Evolutionary conservation across 2,888 invertebrate species (phyloP), one percentile per base, ranked within the genome.

Genomic region (Aphelenchoides bicaudatus): DNA sequence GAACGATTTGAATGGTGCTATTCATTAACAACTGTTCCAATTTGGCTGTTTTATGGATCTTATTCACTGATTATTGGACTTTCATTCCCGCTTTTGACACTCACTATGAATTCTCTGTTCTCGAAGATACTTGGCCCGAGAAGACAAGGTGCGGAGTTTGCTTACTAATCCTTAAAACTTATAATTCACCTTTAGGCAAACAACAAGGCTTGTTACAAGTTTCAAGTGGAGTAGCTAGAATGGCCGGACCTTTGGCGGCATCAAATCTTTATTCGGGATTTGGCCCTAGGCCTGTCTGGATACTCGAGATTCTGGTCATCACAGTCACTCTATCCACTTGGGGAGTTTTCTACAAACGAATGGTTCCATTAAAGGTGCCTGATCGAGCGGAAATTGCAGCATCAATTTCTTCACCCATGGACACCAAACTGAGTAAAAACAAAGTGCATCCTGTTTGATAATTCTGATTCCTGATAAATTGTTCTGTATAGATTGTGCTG

Each of bases 81-180:
- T 13, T 79, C 80, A 0, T 81, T 80, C 59, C 79, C 80, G 0
- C 66, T 73, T 16, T 73, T 79, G 57, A 80, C 79, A 59, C 78
- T 81, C 6, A 76, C 80, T 61, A 74, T 78, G 19, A 80, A 79
- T 57, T 53, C 68, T 5, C 38, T 66, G 2, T 70, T 66, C 58
- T 71, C 66, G n/a, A 68, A 59, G 10, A 73, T 81, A 5, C 70
- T 81, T 1, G 81, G 81, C 34, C 79, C 80, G 16, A 72, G 78
- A 56, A 79, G 80, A 13, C 81, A 81, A 28, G 62, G 69, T 25
- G 64, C 64, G 19, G 52, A 65, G 57, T 13, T 34, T 16, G 34
- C 16, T 34, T 34, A 34, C 13, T 34, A 13, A 16, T 16, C 13
- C 13, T 34, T 19, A 43, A 19, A 6, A n/a, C 43, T n/a, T n/a